These are phyloP conservation scores for Danionella cerebrum DNA, from an alignment of 2,113 vertebrate genomes.

Conservation along the genomic window DNA sequence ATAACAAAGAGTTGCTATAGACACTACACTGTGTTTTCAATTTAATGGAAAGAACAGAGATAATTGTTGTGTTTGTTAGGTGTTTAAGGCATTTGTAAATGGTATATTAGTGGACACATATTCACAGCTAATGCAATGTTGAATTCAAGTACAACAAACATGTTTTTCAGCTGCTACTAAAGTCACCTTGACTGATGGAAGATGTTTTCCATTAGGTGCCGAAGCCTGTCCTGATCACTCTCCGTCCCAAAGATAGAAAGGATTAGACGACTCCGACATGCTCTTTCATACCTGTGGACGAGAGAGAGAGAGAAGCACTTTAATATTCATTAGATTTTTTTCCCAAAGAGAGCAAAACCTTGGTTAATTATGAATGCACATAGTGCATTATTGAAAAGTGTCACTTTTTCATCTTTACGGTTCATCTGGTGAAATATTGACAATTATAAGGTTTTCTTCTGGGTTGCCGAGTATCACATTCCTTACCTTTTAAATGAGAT, in stretches of 20 bases:
- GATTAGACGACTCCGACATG: neutral
- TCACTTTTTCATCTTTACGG: slow-evolving; percentile 85
- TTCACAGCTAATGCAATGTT: too few relatives aligned
- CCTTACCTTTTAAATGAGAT: slow-evolving; percentile 42
- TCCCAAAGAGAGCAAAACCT: slow-evolving; percentile 44
- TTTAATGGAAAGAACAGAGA: too few relatives aligned
- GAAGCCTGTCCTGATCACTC: slow-evolving; percentile 39
- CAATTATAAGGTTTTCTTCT: slow-evolving; percentile 84
- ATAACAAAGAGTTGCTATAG: too few relatives aligned
- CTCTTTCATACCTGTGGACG: slow-evolving; percentile 5
- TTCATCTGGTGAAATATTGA: slow-evolving; percentile 87
- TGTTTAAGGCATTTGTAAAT: too few relatives aligned
- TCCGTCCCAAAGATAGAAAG: neutral
- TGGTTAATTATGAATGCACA: slow-evolving; percentile 84
- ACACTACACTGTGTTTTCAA: too few relatives aligned
- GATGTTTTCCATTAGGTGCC: slow-evolving; percentile 43
- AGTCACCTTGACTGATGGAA: too few relatives aligned
- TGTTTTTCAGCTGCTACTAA: too few relatives aligned
- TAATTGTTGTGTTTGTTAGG: too few relatives aligned
- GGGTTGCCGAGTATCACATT: slow-evolving; percentile 65
- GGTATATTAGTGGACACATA: too few relatives aligned
- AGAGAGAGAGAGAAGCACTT: slow-evolving; percentile 2
- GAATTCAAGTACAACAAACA: too few relatives aligned
- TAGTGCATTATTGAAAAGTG: slow-evolving; percentile 91
- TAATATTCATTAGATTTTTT: slow-evolving; percentile 28